Conservation (phyloP, 1,140 invertebrate species). For the Zaprionus camerounensis region DNA sequence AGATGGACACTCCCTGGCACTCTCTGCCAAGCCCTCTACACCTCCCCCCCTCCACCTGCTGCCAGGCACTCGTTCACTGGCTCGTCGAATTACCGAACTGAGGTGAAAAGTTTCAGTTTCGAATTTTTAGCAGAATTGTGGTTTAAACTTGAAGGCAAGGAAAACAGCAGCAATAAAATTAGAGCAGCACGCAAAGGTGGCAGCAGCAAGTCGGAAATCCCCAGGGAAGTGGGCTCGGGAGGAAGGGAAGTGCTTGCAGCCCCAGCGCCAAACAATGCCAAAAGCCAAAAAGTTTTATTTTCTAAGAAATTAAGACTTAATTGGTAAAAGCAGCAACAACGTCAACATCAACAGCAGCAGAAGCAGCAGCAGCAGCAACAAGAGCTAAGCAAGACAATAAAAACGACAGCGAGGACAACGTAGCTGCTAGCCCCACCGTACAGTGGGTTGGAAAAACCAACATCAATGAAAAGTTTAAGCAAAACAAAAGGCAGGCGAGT, state of each 20-base stretch:
- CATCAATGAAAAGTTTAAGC: slow-evolving; percentile 82
- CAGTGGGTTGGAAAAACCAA: slow-evolving; percentile 62
- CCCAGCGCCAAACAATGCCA: slow-evolving; percentile 60
- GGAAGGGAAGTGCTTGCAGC: slow-evolving; percentile 44
- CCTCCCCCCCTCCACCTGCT: neutral
- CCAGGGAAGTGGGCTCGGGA: slow-evolving; percentile 3
- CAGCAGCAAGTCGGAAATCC: slow-evolving; percentile 14
- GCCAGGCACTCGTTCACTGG: neutral
- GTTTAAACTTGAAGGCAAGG: slow-evolving; percentile 69
- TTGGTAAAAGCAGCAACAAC: slow-evolving; percentile 77
- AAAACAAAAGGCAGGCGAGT: slow-evolving; percentile 73
- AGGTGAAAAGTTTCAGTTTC: slow-evolving; percentile 74
- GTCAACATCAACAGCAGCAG: slow-evolving; percentile 37
- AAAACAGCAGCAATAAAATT: slow-evolving; percentile 43
- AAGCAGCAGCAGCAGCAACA: slow-evolving; percentile 51
- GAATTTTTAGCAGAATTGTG: slow-evolving; percentile 70
- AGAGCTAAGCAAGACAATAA: slow-evolving; percentile 43
- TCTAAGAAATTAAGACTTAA: slow-evolving; percentile 83
- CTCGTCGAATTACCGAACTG: slow-evolving; percentile 61
- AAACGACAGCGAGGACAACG: slow-evolving; percentile 53
- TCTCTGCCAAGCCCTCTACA: neutral
- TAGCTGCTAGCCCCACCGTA: slow-evolving; percentile 39
- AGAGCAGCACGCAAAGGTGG: slow-evolving; percentile 54
- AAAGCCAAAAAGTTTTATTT: slow-evolving; percentile 81
- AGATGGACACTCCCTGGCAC: slow-evolving; percentile 40